Percentiles rank a stretch among this genome's conserved stretches.
Conservation (phyloP, 2,888 invertebrate genomes). For the Folsomia candida region DNA sequence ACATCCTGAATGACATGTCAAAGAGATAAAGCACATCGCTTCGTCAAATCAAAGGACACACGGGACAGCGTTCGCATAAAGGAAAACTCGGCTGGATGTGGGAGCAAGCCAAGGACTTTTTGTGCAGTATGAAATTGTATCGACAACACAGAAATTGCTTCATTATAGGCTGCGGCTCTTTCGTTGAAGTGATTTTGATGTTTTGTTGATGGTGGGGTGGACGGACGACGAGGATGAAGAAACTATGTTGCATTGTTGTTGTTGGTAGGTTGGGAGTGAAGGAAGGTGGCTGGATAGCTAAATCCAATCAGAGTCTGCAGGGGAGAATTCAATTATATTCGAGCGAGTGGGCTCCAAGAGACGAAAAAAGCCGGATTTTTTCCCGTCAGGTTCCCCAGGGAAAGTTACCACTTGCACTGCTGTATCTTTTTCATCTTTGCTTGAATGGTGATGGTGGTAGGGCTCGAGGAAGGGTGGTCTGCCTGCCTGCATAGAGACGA, state of each 20-base stretch:
- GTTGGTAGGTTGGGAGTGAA: not conserved
- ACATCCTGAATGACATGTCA: not conserved
- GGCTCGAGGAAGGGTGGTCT: not conserved
- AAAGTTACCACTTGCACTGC: not conserved
- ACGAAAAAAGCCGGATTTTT: not conserved
- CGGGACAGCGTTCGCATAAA: not conserved
- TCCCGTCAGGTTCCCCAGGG: not conserved
- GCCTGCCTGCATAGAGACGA: not conserved
- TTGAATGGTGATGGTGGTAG: not conserved
- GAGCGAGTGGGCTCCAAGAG: not conserved
- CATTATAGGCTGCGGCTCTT: not conserved
- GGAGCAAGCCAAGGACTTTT: not conserved
- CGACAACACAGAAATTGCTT: not conserved
- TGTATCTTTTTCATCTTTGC: not conserved
- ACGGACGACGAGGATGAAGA: not conserved
- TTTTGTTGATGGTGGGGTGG: not conserved
- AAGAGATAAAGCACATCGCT: not conserved
- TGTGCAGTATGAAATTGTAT: no score
- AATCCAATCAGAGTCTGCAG: slow-evolving; percentile 17
- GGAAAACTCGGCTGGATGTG: not conserved
- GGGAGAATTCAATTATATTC: slow-evolving; percentile 16
- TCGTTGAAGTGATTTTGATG: not conserved
- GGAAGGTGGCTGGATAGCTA: not conserved
- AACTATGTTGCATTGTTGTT: not conserved
- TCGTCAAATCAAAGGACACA: not conserved